These are phyloP conservation scores for Helogale parvula DNA, from an alignment of 2,113 vertebrate genomes.

Conservation along the genomic window DNA sequence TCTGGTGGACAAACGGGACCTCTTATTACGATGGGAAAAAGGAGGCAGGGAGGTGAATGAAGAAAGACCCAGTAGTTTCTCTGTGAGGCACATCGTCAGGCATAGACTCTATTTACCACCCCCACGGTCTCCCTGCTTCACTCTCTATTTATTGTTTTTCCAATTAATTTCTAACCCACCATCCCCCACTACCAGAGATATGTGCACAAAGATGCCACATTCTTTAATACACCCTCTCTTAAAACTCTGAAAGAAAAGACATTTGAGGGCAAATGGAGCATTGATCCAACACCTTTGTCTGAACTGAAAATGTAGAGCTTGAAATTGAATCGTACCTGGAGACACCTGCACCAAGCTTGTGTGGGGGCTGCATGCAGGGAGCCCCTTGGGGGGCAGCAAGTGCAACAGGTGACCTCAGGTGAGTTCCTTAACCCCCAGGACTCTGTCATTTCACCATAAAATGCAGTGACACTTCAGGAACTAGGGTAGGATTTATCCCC, in stretches of 20 bases:
- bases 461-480: background rate
- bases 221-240: background rate
- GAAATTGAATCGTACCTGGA: background rate
- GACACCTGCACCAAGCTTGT: accelerated
- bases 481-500: background rate
- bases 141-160: background rate
- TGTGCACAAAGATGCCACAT: background rate
- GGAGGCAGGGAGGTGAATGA: too few species aligned
- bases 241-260: background rate
- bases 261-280: background rate
- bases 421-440: background rate
- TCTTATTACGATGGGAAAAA: background rate
- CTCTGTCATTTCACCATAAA: background rate
- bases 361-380: accelerated
- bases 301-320: background rate
- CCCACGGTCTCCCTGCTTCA: background rate
- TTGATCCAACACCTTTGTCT: background rate
- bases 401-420: too few species aligned
- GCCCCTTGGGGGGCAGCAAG: accelerated
- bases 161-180: background rate
- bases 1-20: background rate
- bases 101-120: background rate
- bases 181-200: background rate
- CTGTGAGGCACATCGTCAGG: background rate
- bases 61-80: background rate